Base-by-base conservation (phyloP, 2,797 vertebrate genomes). In the Naso thynnoides region DNA sequence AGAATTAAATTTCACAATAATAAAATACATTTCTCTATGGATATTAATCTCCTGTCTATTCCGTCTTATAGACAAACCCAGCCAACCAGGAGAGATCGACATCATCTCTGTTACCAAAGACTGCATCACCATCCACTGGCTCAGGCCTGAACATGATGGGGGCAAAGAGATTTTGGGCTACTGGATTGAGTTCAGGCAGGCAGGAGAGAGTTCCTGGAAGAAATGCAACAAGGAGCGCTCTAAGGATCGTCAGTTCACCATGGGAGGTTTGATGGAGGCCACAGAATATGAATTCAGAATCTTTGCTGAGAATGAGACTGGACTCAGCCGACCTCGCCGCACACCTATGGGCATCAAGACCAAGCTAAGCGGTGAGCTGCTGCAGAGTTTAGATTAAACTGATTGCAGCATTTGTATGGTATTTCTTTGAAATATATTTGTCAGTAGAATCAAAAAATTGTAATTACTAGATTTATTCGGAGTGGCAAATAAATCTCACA, bases 111-210 rank as follows among this genome's bases (percentile, higher is more conserved):
- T 99, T 85, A 96, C 93, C 75, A 99, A 98, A 89, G 98, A 99
- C 69, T 96, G 95, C 61, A 96, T 99, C 89, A 99, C 97, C 18
- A 96, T 99, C 80, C 97, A 98, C 86, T 99, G 98, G 98, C 95
- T 96, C 67, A 94, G 97, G 60, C 98, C 98, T 23, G 97, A 99
- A 90, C 96, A 94, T 42, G 97, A 99, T 68, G 98, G 98, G 48
- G 97, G 98, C 72, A 99, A 98, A 89, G 98, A 99, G 79, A 99
- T 99, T 84, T 92, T 98, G 68, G 98, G 98, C 76, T 99, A 99
- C 85, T 99, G 98, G 98, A 94, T 99, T 86, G 98, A 99, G 86
- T 98, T 95, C 53, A 96, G 98, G 79, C 95, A 99, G 73, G 95
- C 97, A 61, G 97, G 98, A 82, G 98, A 99, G 81, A 98, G 95